These are phyloP conservation scores for Leptopilina syphax DNA, from an alignment of 2,888 invertebrate genomes.

Conservation along the genomic window DNA sequence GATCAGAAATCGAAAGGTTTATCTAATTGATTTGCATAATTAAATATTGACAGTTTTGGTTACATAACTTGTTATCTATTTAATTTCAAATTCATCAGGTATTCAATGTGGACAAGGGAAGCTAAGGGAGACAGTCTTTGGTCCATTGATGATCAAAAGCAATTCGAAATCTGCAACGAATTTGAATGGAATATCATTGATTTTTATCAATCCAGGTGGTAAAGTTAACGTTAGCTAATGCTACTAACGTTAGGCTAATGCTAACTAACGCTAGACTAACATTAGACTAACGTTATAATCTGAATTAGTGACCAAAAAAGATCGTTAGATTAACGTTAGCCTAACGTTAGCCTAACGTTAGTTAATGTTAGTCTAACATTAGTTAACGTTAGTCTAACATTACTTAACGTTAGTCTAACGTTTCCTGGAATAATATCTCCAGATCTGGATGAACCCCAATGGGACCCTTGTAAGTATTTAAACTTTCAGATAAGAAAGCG, in stretches of 20 bases:
- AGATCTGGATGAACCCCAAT: neutral
- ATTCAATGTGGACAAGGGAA: neutral
- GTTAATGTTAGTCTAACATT: too few relatives aligned
- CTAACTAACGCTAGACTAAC: too few relatives aligned
- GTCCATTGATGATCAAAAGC: neutral
- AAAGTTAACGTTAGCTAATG: too few relatives aligned
- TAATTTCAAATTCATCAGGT: too few relatives aligned
- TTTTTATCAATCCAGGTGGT: neutral
- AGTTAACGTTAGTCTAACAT: too few relatives aligned
- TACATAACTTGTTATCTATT: too few relatives aligned
- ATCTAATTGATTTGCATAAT: neutral
- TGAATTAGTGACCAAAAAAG: too few relatives aligned
- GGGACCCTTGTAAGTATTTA: neutral
- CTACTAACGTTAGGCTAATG: too few relatives aligned
- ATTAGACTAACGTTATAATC: too few relatives aligned
- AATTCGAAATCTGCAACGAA: neutral
- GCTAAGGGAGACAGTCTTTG: neutral
- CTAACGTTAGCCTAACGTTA: neutral
- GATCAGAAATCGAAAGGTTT: neutral
- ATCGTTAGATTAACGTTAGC: too few relatives aligned
- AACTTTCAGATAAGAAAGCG: neutral
- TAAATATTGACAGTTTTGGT: too few relatives aligned
- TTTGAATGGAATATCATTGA: neutral
- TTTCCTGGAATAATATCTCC: conserved; percentile 5
- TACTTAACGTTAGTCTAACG: neutral